Base-by-base conservation (phyloP, 2,113 vertebrate genomes). In the Mustela nigripes region DNA sequence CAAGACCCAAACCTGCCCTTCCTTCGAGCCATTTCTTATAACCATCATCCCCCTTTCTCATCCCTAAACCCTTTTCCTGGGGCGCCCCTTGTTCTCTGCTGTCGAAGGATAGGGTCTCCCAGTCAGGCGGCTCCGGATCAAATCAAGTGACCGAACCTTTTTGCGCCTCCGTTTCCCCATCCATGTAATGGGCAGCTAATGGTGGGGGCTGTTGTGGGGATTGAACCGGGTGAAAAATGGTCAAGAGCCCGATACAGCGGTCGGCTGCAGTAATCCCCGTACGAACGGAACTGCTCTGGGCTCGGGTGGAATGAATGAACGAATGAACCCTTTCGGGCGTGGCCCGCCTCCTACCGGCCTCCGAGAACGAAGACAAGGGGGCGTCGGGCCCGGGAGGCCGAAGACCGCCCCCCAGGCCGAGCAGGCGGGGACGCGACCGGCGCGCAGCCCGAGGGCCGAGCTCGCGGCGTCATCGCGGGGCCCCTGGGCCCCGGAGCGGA, bases 261-360 rank as follows among this genome's bases (percentile, higher is more conserved):
- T 45, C 28, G 28, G 53, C 39, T 21, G 36, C 67, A 22, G n/a
- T 92, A 74, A 91, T 26, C 39, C 28, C 58, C 80, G n/a, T 21
- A 53, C 73, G 2, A 48, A 16, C n/a, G 15, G 11, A 71, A 22
- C 48, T 5, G 53, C 31, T 53, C 67, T 3, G 11, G 48, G 50
- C 11, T 84, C n/a, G 7, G 62, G 60, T 16, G 24, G 28, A 94
- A 95, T 89, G 90, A 97, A 95, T 93, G 97, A 63, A 79, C 62
- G 26, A 19, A 84, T 4, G 18, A 58, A 56, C 10, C 39, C 71
- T n/a, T 45, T 11, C 8, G 11, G 80, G 86, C 11, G 74, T 63
- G 67, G 76, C 76, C 94, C 16, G 62, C 69, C 74, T 31, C 69
- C 76, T 84, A 78, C 33, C 11, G 26, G 45, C 76, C 63, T 69